Evolutionary conservation across 2,797 vertebrate species (phyloP), one percentile per base, ranked within the genome.

Genomic region (Octomys mimax): DNA sequence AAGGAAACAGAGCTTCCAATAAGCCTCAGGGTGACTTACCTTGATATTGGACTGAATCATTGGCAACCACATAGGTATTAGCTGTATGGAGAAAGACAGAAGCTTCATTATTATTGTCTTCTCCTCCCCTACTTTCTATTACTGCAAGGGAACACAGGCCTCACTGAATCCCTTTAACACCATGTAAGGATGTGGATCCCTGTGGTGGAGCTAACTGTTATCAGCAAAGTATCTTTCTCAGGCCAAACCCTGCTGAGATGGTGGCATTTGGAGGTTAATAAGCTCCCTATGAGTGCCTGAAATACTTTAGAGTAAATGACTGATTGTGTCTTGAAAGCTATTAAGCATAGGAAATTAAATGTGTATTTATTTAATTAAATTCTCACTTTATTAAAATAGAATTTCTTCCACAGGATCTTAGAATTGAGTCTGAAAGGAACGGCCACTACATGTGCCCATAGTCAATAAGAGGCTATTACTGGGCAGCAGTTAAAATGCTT

Each of bases 1-100:
- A 36, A 73, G 66, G 42, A 64, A 42, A 36, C 4, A 14, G 59
- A 83, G 61, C 92, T 92, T 59, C 54, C 10, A 9, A 9, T 21
- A 68, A n/a, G 16, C 21, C 22, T 16, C 49, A 64, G 10, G 36
- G 84, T 8, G 89, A 92, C 98, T 99, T 98, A 99, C 99, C 99
- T 99, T 99, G 79, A 99, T 98, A 97, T 99, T 99, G 61, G 99
- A 99, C 96, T 99, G 99, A 98, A 99, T 99, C 99, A 99, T 99
- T 81, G 99, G 99, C 94, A 99, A 98, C 99, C 99, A 99, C 99
- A 99, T 99, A 24, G 99, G 99, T 98, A 99, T 99, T 26, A 99
- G 99, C 99, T 99, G 97, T 96, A 83, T 95, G 96, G 97, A 96
- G 95, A 97, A 94, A 98, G 94, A 96, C 33, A 96, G 70, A 92